Evolutionary conservation across 2,797 vertebrate genomes (phyloP).

Genomic region (Phrynocephalus forsythii): DNA sequence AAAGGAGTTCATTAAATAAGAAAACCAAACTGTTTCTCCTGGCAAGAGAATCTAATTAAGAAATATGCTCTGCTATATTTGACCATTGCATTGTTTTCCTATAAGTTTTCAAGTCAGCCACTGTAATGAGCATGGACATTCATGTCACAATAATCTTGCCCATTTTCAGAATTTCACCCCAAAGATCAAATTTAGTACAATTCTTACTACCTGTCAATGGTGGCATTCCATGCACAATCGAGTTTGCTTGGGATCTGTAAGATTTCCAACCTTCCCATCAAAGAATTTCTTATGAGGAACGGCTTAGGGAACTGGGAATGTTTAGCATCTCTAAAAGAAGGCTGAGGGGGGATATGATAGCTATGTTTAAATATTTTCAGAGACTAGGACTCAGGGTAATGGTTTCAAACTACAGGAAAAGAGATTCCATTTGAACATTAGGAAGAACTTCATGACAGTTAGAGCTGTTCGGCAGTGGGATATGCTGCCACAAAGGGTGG

Average conservation of each 20-base stretch:
- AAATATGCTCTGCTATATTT: conserved; percentile 23
- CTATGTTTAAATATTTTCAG: no score
- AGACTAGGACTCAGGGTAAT: no score
- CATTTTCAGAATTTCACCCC: neutral
- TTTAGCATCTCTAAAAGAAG: no score
- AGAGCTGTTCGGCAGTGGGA: no score
- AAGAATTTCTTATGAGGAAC: neutral
- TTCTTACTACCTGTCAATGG: neutral
- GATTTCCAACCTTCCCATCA: neutral
- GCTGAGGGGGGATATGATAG: no score
- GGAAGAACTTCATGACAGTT: no score
- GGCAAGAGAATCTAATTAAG: conserved; percentile 40
- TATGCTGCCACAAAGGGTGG: no score
- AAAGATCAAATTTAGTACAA: neutral
- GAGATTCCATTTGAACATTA: no score
- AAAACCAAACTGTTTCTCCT: conserved; percentile 1
- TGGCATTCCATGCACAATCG: neutral
- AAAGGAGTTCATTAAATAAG: conserved; percentile 41
- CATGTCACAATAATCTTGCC: neutral
- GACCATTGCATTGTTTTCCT: conserved; percentile 4
- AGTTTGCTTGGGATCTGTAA: no score
- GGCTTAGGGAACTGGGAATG: no score
- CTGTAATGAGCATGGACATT: neutral
- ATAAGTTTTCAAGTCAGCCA: conserved; percentile 18
- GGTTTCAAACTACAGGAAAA: no score